These are phyloP conservation scores for Saimiri boliviensis DNA, from an alignment of 2,113 vertebrate genomes.

Conservation along the genomic window DNA sequence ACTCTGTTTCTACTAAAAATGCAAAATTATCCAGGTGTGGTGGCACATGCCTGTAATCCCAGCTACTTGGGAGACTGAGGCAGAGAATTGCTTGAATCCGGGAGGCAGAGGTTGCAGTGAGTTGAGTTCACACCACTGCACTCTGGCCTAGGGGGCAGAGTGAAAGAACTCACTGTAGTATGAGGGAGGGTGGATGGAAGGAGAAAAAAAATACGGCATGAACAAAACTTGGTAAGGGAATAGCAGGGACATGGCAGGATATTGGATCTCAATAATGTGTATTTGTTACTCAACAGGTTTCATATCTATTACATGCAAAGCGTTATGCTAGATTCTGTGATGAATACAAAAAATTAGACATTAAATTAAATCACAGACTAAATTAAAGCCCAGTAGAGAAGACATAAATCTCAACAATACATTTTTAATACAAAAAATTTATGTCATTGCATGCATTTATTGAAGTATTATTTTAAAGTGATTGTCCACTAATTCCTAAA, in stretches of 20 bases:
- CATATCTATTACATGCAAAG: background rate
- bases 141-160: no score
- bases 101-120: no score
- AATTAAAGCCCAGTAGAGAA: conserved; percentile 5
- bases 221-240: background rate
- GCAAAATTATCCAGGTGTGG: no score
- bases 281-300: background rate
- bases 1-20: no score
- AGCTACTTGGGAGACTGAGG: no score
- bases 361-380: background rate
- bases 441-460: background rate
- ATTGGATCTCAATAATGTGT: background rate
- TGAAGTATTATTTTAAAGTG: conserved; percentile 4
- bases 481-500: background rate
- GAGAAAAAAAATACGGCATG: background rate
- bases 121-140: no score
- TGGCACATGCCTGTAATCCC: no score
- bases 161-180: background rate
- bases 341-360: background rate
- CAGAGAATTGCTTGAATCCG: no score
- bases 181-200: background rate
- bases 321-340: background rate
- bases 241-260: background rate
- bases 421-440: conserved; percentile 15
- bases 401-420: background rate